These are phyloP conservation scores for Hecatera dysodea DNA, from an alignment of 2,888 invertebrate species.

Conservation along the genomic window DNA sequence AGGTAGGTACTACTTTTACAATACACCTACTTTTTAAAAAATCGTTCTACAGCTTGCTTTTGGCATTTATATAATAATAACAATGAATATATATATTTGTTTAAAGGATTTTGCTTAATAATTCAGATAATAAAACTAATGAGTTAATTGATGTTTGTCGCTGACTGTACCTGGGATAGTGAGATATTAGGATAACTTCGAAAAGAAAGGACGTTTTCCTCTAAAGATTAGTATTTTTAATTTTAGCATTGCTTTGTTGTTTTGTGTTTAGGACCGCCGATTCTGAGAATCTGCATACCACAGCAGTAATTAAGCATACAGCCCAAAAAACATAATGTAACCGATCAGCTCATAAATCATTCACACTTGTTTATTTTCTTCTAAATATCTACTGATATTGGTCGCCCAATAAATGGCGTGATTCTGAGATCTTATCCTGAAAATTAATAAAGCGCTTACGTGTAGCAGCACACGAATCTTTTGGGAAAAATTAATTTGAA, in stretches of 20 bases:
- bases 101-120: too few relatives aligned
- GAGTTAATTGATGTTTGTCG: too few relatives aligned
- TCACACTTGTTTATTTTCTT: neutral
- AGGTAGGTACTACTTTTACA: too few relatives aligned
- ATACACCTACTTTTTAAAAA: too few relatives aligned
- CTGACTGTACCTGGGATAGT: too few relatives aligned
- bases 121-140: too few relatives aligned
- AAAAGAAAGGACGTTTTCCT: neutral
- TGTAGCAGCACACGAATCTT: neutral
- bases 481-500: conserved; percentile 1
- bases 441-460: conserved; percentile 15
- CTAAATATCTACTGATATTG: conserved; percentile 5
- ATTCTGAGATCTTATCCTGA: conserved; percentile 29
- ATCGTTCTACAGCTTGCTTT: too few relatives aligned
- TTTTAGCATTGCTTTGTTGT: too few relatives aligned
- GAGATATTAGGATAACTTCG: neutral
- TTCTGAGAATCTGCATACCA: neutral
- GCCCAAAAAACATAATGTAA: neutral
- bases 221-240: too few relatives aligned
- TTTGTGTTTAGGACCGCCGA: neutral
- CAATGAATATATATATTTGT: too few relatives aligned
- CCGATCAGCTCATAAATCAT: conserved; percentile 3
- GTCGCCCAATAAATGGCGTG: conserved; percentile 12
- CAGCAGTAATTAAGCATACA: neutral
- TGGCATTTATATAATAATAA: too few relatives aligned